Evolutionary conservation across 2,888 invertebrate species (phyloP).

Genomic region (Zele albiditarsus): DNA sequence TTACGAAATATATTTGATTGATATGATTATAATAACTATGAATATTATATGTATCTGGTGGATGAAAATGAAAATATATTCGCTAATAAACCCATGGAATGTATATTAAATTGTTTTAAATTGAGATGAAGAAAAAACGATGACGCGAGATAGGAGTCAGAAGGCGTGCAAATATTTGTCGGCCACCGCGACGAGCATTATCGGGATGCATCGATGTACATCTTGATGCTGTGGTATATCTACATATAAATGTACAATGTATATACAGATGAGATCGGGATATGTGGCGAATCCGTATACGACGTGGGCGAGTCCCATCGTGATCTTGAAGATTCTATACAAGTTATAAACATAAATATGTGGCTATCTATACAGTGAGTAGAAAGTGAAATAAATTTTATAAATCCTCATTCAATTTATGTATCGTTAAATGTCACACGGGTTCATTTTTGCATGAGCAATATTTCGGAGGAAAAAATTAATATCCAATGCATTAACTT

Average conservation of each 20-base stretch:
- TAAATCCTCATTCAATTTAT: too few species aligned
- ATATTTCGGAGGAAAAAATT: too few species aligned
- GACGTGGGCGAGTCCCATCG: conserved; percentile 36
- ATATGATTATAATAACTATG: neutral
- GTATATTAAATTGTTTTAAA: conserved; percentile 15
- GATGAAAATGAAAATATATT: too few species aligned
- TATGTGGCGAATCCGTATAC: conserved; percentile 21
- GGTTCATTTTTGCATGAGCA: too few species aligned
- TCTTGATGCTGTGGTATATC: conserved; percentile 13
- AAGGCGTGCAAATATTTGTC: conserved; percentile 50
- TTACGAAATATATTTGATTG: conserved; percentile 2
- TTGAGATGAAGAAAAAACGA: conserved; percentile 36
- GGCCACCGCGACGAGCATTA: conserved; percentile 42
- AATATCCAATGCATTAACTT: too few species aligned
- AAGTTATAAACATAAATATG: neutral
- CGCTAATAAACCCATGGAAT: too few species aligned
- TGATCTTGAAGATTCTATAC: conserved; percentile 12
- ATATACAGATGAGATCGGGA: conserved; percentile 19
- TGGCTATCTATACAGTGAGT: neutral
- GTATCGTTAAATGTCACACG: too few species aligned
- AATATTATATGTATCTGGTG: neutral
- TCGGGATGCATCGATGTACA: conserved; percentile 30
- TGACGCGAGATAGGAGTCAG: conserved; percentile 41
- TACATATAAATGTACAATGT: conserved; percentile 15
- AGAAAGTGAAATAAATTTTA: too few species aligned